Conservation (phyloP, 1,140 invertebrate genomes). For the Aphaenogaster rudis region DNA sequence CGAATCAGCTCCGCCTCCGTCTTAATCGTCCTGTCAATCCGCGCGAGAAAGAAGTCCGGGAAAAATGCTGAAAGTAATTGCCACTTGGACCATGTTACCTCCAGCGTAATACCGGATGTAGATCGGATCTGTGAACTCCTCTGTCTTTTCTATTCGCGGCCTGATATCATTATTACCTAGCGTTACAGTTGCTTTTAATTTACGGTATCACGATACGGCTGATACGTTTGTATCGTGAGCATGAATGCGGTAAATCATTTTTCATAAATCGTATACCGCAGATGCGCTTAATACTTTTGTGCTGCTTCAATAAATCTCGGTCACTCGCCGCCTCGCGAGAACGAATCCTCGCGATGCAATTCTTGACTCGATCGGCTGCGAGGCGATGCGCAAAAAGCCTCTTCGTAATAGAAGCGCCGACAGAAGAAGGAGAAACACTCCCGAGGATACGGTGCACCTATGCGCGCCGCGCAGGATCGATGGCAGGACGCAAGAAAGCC, state of each 20-base stretch:
- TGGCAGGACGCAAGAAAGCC: slow-evolving; percentile 78
- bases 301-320: slow-evolving; percentile 24
- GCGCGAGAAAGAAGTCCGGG: background rate
- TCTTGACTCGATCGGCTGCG: slow-evolving; percentile 17
- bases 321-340: background rate
- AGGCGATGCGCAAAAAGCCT: slow-evolving; percentile 6
- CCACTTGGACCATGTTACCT: background rate
- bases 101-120: background rate
- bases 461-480: slow-evolving; percentile 55
- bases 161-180: slow-evolving; percentile 1
- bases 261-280: background rate
- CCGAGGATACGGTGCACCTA: slow-evolving; percentile 30
- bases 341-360: background rate
- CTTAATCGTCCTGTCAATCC: slow-evolving; percentile 37
- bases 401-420: slow-evolving; percentile 23
- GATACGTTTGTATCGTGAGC: background rate
- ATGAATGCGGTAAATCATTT: background rate
- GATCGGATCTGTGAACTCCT: background rate
- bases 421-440: background rate
- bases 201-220: background rate
- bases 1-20: background rate
- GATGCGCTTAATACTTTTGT: background rate
- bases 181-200: slow-evolving; percentile 12
- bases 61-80: background rate
- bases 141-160: background rate